Conservation (phyloP, 2,888 invertebrate species). For the Himalopsyche kuldschensis region DNA sequence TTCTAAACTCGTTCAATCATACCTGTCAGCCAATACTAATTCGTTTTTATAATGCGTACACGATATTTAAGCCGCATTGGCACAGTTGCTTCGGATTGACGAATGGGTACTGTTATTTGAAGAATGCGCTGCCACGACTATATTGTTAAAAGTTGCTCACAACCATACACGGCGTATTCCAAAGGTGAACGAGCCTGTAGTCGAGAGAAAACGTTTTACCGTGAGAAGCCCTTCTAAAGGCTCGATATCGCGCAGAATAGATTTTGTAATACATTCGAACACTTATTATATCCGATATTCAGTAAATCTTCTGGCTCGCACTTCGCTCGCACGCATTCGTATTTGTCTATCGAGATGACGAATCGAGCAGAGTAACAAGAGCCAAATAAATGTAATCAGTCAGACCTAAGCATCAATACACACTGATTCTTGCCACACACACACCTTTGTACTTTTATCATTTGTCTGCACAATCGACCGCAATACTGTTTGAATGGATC, state of each 20-base stretch:
- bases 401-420: neutral
- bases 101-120: neutral
- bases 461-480: constrained; percentile 4
- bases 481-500: neutral
- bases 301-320: neutral
- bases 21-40: neutral
- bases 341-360: neutral
- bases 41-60: neutral
- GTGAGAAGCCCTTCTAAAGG: neutral
- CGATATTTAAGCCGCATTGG: neutral
- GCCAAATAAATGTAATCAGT: neutral
- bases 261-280: neutral
- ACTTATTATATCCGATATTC: neutral
- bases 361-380: neutral
- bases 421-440: neutral
- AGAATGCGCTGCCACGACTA: neutral
- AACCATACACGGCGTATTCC: neutral
- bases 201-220: neutral
- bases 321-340: neutral
- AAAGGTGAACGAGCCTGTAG: neutral
- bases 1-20: neutral
- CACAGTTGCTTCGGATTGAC: neutral
- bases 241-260: neutral
- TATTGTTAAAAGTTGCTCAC: neutral
- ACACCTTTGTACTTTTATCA: neutral